Evolutionary conservation across 2,113 vertebrate genomes (phyloP).

Genomic region (Antechinus stuartii): DNA sequence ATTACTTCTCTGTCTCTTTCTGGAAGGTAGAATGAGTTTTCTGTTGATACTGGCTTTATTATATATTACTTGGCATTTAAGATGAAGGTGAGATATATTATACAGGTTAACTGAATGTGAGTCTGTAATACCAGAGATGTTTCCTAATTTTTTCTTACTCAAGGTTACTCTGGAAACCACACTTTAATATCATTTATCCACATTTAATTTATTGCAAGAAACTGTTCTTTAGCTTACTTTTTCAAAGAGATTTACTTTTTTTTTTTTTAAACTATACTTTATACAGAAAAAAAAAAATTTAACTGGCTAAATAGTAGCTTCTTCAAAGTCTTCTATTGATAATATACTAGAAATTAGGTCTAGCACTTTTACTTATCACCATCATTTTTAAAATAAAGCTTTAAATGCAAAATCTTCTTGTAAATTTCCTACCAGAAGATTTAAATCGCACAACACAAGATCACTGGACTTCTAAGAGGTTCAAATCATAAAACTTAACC

Average conservation of each 20-base stretch:
- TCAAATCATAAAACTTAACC: background rate
- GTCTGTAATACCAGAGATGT: background rate
- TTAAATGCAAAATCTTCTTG: background rate
- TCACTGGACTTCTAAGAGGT: background rate
- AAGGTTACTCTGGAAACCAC: background rate
- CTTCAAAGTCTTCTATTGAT: background rate
- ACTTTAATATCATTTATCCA: background rate
- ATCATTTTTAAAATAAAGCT: background rate
- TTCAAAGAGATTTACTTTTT: background rate
- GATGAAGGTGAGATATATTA: background rate
- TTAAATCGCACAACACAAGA: background rate
- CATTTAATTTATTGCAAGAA: background rate
- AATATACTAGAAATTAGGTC: background rate
- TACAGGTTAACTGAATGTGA: background rate
- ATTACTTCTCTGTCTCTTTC: background rate
- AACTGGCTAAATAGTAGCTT: background rate
- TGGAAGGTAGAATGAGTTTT: background rate
- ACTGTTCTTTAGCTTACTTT: background rate
- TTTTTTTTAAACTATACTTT: background rate
- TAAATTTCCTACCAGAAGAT: background rate
- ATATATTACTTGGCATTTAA: background rate
- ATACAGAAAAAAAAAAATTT: background rate
- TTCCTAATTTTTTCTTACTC: background rate
- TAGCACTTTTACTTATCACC: background rate
- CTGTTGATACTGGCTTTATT: background rate